Evolutionary conservation across 2,797 vertebrate genomes (phyloP).

Genomic region (Graptemys geographica): DNA sequence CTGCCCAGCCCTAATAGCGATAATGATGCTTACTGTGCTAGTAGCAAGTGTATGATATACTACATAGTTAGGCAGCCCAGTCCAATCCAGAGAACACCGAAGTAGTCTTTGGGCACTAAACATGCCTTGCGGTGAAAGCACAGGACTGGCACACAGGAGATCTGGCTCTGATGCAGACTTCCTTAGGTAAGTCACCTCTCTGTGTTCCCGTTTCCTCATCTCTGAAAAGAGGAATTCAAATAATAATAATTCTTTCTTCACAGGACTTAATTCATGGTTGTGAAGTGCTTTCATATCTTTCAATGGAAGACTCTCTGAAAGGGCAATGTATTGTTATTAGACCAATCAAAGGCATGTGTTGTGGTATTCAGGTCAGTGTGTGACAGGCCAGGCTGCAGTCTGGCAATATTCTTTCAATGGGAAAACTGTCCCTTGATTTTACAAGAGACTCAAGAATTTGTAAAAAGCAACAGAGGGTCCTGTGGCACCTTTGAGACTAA

Average conservation of each 20-base stretch:
- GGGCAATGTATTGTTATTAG: not conserved
- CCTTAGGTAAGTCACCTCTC: not conserved
- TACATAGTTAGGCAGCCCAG: not conserved
- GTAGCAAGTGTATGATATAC: not conserved
- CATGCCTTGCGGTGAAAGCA: not conserved
- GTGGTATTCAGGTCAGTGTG: fast-evolving
- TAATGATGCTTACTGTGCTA: not conserved
- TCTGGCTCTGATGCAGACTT: not conserved
- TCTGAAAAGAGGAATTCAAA: not conserved
- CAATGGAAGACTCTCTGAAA: not conserved
- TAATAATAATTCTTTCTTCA: not conserved
- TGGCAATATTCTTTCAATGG: fast-evolving
- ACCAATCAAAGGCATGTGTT: not conserved
- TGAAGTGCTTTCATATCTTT: not conserved
- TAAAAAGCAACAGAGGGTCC: not conserved
- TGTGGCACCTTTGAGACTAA: no score
- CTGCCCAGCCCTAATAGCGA: not conserved
- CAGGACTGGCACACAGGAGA: not conserved
- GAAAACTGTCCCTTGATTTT: not conserved
- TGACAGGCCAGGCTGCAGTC: not conserved
- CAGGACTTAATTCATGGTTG: not conserved
- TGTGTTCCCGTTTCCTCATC: not conserved
- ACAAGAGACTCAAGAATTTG: not conserved
- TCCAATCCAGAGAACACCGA: not conserved
- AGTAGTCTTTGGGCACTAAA: not conserved